Percentiles rank a stretch among this genome's conserved stretches.
Evolutionary conservation across 2,113 vertebrate species (phyloP).

Genomic region (Glareola pratincola): DNA sequence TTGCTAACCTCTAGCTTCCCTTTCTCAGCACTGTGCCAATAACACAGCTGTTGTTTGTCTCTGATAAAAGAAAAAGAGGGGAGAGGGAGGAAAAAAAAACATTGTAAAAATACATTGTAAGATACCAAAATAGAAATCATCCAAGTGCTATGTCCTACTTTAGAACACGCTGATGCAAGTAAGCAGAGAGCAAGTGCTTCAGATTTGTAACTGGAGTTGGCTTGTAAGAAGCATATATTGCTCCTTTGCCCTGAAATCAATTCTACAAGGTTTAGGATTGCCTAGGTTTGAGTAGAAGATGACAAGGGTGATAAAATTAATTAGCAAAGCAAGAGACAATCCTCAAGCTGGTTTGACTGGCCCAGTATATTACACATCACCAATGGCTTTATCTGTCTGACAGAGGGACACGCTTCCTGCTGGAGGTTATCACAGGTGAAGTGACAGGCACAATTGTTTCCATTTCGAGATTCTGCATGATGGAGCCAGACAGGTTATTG

Average conservation of each 20-base stretch:
- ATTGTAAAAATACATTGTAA: conserved; percentile 40
- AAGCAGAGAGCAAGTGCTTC: background rate
- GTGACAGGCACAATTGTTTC: conserved; percentile 51
- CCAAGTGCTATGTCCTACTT: conserved; percentile 37
- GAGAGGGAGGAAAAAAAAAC: background rate
- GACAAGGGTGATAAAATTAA: conserved; percentile 64
- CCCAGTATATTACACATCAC: background rate
- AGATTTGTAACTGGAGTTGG: background rate
- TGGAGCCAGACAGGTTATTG: background rate
- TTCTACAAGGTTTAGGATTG: conserved; percentile 22
- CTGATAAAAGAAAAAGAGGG: background rate
- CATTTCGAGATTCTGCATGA: background rate
- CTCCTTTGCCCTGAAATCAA: conserved; percentile 44
- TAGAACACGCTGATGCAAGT: conserved; percentile 13
- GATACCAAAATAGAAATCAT: conserved; percentile 19
- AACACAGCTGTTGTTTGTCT: conserved; percentile 66
- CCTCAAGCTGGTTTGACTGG: background rate
- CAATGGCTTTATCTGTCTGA: conserved; percentile 17
- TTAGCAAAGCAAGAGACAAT: conserved; percentile 40
- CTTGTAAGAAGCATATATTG: background rate
- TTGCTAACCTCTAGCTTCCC: conserved; percentile 42
- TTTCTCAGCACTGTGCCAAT: conserved; percentile 22
- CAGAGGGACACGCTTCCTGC: background rate
- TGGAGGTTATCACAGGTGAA: conserved; percentile 22
- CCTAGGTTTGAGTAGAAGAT: conserved; percentile 26